phyloP scores from a whole-genome alignment of 1,140 invertebrate genomes.

The Drosophila tsacasi region DNA sequence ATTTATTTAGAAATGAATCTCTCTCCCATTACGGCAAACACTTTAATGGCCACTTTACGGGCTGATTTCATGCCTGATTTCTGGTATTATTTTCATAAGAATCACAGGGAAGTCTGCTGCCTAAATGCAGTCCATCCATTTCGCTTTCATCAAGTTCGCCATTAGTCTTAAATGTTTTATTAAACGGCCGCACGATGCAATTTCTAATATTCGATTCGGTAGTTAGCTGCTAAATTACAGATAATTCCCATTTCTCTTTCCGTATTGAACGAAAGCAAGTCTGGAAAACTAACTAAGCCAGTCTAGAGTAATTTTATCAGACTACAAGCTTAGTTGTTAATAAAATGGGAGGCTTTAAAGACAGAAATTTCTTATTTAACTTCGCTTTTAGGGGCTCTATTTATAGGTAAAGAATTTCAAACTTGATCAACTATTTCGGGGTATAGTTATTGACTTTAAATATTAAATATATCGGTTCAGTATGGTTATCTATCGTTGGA shows the following conservation, averaged over 20 bases:
- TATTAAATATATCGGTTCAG: neutral
- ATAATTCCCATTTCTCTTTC: slow-evolving; percentile 37
- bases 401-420: neutral
- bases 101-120: slow-evolving; percentile 15
- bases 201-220: slow-evolving; percentile 11
- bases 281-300: neutral
- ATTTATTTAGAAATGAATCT: slow-evolving; percentile 47
- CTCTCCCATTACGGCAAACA: slow-evolving; percentile 36
- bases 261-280: slow-evolving; percentile 4
- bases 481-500: neutral
- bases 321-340: neutral
- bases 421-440: neutral
- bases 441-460: neutral
- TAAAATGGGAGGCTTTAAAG: neutral
- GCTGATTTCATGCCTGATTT: slow-evolving; percentile 21
- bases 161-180: slow-evolving; percentile 12
- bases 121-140: slow-evolving; percentile 14
- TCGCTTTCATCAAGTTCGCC: slow-evolving; percentile 32
- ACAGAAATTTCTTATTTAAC: neutral
- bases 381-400: neutral
- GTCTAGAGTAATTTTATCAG: neutral
- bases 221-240: slow-evolving; percentile 13
- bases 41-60: slow-evolving; percentile 39
- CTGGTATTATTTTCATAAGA: slow-evolving; percentile 25
- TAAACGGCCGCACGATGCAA: slow-evolving; percentile 18